These are phyloP conservation scores for Aplysina aerophoba DNA, from an alignment of 37 sponge, comb jelly and placozoan genomes.

Conservation along the genomic window DNA sequence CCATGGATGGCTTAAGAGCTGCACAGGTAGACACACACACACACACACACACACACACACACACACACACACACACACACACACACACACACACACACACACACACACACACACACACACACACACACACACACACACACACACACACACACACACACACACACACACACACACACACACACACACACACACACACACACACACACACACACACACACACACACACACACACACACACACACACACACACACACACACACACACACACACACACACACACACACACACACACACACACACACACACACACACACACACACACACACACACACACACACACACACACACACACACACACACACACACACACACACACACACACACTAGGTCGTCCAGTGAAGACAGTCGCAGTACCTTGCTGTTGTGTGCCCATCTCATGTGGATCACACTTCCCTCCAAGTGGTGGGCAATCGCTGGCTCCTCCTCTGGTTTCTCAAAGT, in stretches of 20 bases:
- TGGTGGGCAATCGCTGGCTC: constrained; percentile 1
- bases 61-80: constrained; percentile 6
- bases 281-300: no score
- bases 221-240: no score
- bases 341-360: no score
- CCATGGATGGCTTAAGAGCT: background rate
- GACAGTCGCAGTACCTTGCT: constrained; percentile 39
- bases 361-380: no score
- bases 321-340: no score
- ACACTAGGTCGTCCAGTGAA: no score
- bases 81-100: constrained; percentile 29
- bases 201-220: no score
- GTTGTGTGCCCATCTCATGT: constrained; percentile 42
- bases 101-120: constrained; percentile 15
- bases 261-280: no score
- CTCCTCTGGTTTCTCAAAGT: background rate
- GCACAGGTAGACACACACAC: background rate
- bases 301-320: no score
- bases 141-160: constrained; percentile 37
- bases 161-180: no score
- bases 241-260: no score
- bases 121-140: constrained; percentile 35
- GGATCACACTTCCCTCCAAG: constrained; percentile 65
- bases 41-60: background rate
- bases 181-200: no score